phyloP scores from a whole-genome alignment of 2,888 invertebrate species.

The Agrochola circellaris region DNA sequence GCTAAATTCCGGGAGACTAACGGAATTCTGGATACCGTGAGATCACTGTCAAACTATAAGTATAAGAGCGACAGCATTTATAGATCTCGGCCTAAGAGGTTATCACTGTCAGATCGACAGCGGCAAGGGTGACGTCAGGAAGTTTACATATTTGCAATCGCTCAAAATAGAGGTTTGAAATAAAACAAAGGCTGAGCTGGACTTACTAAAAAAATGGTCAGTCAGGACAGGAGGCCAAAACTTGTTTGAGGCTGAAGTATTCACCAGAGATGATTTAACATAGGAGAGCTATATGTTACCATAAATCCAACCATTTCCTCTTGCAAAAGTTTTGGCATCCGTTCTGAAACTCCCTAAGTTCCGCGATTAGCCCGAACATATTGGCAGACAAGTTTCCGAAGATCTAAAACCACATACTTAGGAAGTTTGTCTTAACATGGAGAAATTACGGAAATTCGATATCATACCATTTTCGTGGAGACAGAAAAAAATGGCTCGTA shows the following conservation, averaged over 20 bases:
- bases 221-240: not conserved
- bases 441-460: slow-evolving; percentile 9
- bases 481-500: not conserved
- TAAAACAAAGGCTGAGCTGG: not conserved
- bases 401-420: slow-evolving; percentile 10
- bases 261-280: not conserved
- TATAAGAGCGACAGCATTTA: not conserved
- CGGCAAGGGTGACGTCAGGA: too few relatives aligned
- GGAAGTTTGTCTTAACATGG: slow-evolving; percentile 20
- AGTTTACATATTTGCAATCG: not conserved
- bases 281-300: not conserved
- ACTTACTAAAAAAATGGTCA: not conserved
- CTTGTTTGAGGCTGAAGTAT: not conserved
- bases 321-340: slow-evolving; percentile 28
- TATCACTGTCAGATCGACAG: too few relatives aligned
- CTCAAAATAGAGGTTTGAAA: not conserved
- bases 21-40: too few relatives aligned
- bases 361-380: slow-evolving; percentile 27
- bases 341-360: slow-evolving; percentile 24
- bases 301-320: not conserved
- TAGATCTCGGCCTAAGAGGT: not conserved
- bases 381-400: slow-evolving; percentile 27
- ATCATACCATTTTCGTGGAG: not conserved
- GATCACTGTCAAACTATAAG: not conserved
- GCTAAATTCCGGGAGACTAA: too few relatives aligned